These are phyloP conservation scores for Coenonympha arcania DNA, from an alignment of 2,888 invertebrate genomes.

Conservation along the genomic window DNA sequence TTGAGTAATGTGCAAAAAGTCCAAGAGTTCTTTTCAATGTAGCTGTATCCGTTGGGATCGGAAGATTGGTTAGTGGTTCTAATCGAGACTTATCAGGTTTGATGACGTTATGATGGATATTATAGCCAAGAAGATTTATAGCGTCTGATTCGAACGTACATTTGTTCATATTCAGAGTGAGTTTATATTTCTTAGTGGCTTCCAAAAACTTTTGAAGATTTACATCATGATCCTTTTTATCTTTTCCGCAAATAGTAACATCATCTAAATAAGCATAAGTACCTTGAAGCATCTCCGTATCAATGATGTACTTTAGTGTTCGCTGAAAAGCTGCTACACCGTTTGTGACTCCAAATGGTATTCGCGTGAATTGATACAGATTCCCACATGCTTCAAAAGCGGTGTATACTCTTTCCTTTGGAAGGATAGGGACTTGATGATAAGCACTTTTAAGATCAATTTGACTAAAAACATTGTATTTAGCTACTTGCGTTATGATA, in stretches of 20 bases:
- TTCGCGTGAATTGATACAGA: not conserved
- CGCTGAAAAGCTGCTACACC: not conserved
- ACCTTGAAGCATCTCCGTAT: not conserved
- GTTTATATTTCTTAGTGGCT: not conserved
- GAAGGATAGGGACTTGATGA: conserved; percentile 17
- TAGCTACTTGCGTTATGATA: conserved; percentile 16
- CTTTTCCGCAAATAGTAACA: not conserved
- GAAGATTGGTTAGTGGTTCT: not conserved
- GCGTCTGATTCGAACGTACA: not conserved
- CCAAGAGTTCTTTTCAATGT: not conserved
- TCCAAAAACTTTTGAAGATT: not conserved
- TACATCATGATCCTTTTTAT: not conserved
- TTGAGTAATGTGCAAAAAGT: not conserved
- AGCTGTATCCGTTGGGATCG: not conserved
- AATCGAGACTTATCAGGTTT: not conserved
- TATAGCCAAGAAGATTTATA: not conserved
- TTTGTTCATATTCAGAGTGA: not conserved
- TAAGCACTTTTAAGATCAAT: conserved; percentile 20
- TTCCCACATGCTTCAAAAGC: conserved; percentile 18
- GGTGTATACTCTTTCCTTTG: conserved; percentile 10
- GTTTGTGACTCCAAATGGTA: conserved; percentile 4
- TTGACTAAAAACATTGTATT: conserved; percentile 10
- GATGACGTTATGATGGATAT: not conserved
- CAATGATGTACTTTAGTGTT: not conserved
- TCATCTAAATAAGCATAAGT: not conserved